Conservation (phyloP, 2,797 vertebrate genomes). For the Antennarius maculatus region DNA sequence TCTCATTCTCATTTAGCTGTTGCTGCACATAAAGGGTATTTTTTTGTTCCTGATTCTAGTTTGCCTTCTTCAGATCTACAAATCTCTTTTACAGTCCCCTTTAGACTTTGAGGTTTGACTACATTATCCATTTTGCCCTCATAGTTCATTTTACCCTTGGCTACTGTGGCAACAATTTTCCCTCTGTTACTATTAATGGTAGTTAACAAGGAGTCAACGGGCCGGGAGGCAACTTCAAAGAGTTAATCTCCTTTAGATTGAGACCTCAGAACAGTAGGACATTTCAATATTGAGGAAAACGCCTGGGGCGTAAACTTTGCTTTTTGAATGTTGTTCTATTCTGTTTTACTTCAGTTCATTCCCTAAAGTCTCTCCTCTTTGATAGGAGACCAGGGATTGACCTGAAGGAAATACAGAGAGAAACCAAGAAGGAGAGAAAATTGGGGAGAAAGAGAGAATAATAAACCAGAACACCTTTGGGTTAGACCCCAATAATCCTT, state of each 20-base stretch:
- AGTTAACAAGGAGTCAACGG: slow-evolving; percentile 62
- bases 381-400: slow-evolving; percentile 49
- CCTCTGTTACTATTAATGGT: slow-evolving; percentile 71
- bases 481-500: slow-evolving; percentile 61
- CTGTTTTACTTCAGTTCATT: slow-evolving; percentile 48
- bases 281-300: slow-evolving; percentile 70
- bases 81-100: neutral
- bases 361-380: slow-evolving; percentile 43
- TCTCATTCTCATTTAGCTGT: too few species aligned
- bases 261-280: slow-evolving; percentile 68
- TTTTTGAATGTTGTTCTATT: slow-evolving; percentile 57
- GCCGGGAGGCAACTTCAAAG: slow-evolving; percentile 66
- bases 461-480: slow-evolving; percentile 61
- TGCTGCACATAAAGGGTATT: neutral
- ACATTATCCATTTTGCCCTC: slow-evolving; percentile 21
- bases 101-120: slow-evolving; percentile 14
- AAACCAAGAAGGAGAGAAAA: slow-evolving; percentile 30
- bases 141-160: slow-evolving; percentile 27
- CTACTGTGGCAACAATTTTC: slow-evolving; percentile 57
- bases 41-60: neutral
- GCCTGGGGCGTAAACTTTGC: slow-evolving; percentile 51
- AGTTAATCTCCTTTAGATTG: slow-evolving; percentile 79
- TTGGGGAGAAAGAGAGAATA: slow-evolving; percentile 50
- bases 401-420: slow-evolving; percentile 40
- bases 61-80: neutral